Evolutionary conservation across 1,140 invertebrate genomes (phyloP).

Genomic region (Piezodorus guildinii): DNA sequence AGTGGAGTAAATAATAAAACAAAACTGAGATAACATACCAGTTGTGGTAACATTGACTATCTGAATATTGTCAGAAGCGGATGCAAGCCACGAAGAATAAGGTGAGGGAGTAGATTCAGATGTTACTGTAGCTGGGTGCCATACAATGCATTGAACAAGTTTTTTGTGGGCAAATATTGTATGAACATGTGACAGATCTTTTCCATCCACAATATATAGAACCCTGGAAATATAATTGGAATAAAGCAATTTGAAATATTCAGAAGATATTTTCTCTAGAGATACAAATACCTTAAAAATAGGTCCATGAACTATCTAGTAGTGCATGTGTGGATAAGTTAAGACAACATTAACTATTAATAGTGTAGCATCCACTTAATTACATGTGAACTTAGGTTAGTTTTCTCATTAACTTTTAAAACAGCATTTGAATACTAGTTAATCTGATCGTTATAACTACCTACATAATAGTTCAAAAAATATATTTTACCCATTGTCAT

Average conservation of each 20-base stretch:
- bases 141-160: slow-evolving; percentile 37
- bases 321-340: no score
- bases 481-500: slow-evolving; percentile 41
- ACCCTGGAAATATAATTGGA: slow-evolving; percentile 13
- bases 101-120: slow-evolving; percentile 31
- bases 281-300: no score
- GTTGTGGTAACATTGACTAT: slow-evolving; percentile 32
- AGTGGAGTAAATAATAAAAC: background rate
- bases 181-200: slow-evolving; percentile 28
- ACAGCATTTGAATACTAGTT: no score
- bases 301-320: no score
- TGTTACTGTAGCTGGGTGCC: slow-evolving; percentile 38
- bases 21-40: background rate
- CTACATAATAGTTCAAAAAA: no score
- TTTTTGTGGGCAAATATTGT: slow-evolving; percentile 36
- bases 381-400: no score
- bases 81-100: slow-evolving; percentile 36
- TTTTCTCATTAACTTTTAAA: no score
- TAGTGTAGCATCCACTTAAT: no score
- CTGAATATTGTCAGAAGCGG: slow-evolving; percentile 38
- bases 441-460: no score
- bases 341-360: no score
- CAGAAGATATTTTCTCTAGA: no score
- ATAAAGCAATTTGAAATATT: no score
- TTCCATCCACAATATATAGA: slow-evolving; percentile 27